Base-by-base conservation (phyloP, 2,888 invertebrate species). In the Pseudococcus viburni region DNA sequence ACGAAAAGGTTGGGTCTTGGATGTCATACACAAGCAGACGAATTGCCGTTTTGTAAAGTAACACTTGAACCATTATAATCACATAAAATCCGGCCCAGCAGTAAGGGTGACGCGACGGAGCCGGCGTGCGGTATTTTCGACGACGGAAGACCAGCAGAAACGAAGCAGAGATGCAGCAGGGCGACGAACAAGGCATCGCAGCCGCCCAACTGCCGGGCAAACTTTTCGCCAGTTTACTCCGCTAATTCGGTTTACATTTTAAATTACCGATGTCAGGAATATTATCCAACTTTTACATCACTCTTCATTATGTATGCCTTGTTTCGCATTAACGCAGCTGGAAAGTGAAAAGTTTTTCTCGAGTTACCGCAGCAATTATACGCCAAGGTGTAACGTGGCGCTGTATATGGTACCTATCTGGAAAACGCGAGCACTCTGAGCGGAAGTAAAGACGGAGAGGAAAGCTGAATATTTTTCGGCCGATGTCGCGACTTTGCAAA, bases 1-100 rank as follows among this genome's bases (percentile, higher is more conserved):
- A 59, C 55, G 85, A 55, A 51, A 68, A 85, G 85, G 85, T 85
- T 39, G 85, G 55, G 59, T 85, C 59, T 85, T 85, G 48, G 46
- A 85, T 85, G 85, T 85, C 85, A 85, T 85, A 85, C 85, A 33
- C 85, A 51, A 85, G 85, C 85, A 85, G 51, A 85, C 85, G 84
- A 84, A 46, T 84, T 85, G 55, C 85, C 85, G 26, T 26, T 85
- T 48, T 59, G 55, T 85, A 85, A 55, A 85, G 85, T 85, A 51
- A 85, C 85, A 55, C 85, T 85, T 85, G 85, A 85, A 85, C 85
- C 85, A 59, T 59, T 85, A 55, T 85, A 85, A 85, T 85, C 59
- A 59, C 85, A 85, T 85, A 85, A 85, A 55, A 26, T 51, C 85
- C 39, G 11, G 48, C 48, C 33, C n/a, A 59, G 59, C 17, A 33